These are phyloP conservation scores for Selene dorsalis DNA, from an alignment of 2,797 vertebrate species.

Conservation along the genomic window DNA sequence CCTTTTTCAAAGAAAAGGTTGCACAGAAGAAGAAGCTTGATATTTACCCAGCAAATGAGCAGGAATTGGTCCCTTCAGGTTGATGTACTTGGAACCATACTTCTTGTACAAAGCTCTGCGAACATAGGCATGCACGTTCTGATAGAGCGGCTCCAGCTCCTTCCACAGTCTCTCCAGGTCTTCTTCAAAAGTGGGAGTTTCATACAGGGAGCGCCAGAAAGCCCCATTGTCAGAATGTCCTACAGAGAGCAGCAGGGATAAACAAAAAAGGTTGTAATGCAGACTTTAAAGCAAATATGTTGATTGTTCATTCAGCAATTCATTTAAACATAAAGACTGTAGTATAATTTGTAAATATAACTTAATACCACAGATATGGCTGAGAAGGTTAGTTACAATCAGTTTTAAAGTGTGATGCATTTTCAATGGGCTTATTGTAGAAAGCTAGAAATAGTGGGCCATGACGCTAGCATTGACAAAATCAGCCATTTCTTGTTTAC, in stretches of 20 bases:
- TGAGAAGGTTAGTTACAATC: too few relatives aligned
- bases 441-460: too few relatives aligned
- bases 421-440: too few relatives aligned
- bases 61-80: slow-evolving; percentile 94
- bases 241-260: slow-evolving; percentile 56
- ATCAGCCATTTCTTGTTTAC: too few relatives aligned
- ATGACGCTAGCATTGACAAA: too few relatives aligned
- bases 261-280: background rate
- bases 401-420: too few relatives aligned
- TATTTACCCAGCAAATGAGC: slow-evolving; percentile 95
- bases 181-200: slow-evolving; percentile 89
- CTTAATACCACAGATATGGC: too few relatives aligned
- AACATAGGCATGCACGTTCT: slow-evolving; percentile 93
- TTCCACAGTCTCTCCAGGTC: slow-evolving; percentile 92
- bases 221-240: slow-evolving; percentile 91
- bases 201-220: slow-evolving; percentile 94
- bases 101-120: slow-evolving; percentile 90
- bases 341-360: too few relatives aligned
- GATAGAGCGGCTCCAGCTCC: slow-evolving; percentile 94
- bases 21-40: too few relatives aligned
- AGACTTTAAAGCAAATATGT: background rate
- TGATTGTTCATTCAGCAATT: background rate
- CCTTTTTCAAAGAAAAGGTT: background rate
- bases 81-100: slow-evolving; percentile 87
- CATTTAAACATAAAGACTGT: too few relatives aligned